Conservation (phyloP, 2,888 invertebrate genomes). For the Hydraecia micacea region DNA sequence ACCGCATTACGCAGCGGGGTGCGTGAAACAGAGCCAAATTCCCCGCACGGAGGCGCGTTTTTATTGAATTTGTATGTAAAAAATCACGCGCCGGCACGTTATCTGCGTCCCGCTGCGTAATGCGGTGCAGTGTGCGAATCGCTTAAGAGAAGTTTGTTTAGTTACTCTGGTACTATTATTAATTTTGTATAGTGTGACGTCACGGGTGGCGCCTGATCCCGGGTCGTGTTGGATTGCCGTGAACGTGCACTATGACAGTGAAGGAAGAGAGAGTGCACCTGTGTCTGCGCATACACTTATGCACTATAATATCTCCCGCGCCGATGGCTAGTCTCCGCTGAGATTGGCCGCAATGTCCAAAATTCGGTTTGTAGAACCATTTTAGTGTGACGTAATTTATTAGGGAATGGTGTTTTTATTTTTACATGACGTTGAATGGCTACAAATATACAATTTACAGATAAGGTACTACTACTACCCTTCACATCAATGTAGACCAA, state of each 20-base stretch:
- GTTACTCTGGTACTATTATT: conserved; percentile 8
- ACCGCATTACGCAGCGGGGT: no score
- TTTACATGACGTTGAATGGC: background rate
- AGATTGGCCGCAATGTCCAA: background rate
- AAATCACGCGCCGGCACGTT: no score
- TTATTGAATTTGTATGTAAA: no score
- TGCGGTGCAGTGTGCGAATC: no score
- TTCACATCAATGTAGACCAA: background rate
- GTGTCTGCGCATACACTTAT: background rate
- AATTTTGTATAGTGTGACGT: background rate
- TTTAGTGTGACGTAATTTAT: background rate
- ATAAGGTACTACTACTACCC: background rate
- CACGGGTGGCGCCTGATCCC: no score
- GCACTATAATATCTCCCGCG: background rate
- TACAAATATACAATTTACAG: background rate
- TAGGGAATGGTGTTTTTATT: background rate
- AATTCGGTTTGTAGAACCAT: background rate
- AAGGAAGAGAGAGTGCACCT: background rate
- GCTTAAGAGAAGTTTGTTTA: background rate
- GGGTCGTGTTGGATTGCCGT: no score
- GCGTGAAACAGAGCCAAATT: no score
- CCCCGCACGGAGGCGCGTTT: no score
- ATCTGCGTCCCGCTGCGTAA: no score
- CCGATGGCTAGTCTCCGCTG: background rate
- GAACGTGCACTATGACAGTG: background rate